A percentile compares a stretch with the other conserved stretches of the same genome.
phyloP scores from a whole-genome alignment of 2,888 invertebrate species.

The Seira musarum region DNA sequence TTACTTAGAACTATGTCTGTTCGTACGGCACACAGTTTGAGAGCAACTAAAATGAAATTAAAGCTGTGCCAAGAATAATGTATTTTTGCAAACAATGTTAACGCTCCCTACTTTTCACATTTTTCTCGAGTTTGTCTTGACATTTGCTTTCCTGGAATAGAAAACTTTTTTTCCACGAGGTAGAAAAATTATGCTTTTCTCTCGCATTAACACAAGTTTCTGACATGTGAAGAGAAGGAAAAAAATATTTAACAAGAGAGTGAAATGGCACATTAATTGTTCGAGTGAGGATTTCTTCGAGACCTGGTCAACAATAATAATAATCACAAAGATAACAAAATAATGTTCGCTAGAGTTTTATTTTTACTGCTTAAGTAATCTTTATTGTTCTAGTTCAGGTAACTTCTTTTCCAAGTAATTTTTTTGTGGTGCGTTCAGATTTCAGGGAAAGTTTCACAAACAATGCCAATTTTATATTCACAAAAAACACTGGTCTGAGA shows the following conservation, averaged over 20 bases:
- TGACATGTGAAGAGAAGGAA: neutral
- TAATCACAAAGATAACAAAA: neutral
- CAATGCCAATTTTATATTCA: neutral
- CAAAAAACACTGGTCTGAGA: neutral
- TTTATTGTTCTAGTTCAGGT: neutral
- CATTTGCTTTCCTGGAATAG: neutral
- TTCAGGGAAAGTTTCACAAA: neutral
- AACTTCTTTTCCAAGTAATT: neutral
- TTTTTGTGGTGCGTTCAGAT: neutral
- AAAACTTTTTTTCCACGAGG: neutral
- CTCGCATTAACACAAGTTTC: neutral
- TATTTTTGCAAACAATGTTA: neutral
- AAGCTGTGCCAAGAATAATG: neutral
- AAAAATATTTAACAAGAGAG: neutral
- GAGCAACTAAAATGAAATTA: too few relatives aligned
- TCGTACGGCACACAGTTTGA: too few relatives aligned
- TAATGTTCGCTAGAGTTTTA: neutral
- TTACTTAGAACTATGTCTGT: too few relatives aligned
- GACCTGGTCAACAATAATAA: neutral
- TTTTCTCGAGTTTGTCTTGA: too few relatives aligned
- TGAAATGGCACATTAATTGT: constrained; percentile 10
- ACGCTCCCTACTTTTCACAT: too few relatives aligned
- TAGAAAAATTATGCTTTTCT: neutral
- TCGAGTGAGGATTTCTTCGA: neutral
- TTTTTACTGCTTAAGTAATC: neutral